These are phyloP conservation scores for Torymus aiolomorphi DNA, from an alignment of 2,888 invertebrate genomes.

Conservation along the genomic window DNA sequence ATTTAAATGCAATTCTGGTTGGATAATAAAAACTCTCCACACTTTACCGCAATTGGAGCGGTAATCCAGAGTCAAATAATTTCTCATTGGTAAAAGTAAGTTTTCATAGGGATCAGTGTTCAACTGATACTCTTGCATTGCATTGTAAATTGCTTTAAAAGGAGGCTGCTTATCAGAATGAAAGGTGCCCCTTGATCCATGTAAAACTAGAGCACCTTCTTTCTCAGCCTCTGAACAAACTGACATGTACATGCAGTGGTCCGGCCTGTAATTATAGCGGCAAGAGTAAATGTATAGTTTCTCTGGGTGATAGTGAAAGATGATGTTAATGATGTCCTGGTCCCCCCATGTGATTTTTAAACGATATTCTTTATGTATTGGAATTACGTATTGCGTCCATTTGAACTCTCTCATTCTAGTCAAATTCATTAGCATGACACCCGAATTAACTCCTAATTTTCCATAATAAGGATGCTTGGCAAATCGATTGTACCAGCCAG, in stretches of 20 bases:
- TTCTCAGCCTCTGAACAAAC: constrained; percentile 85
- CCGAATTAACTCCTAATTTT: constrained; percentile 93
- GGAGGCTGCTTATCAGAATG: constrained; percentile 91
- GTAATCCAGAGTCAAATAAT: constrained; percentile 77
- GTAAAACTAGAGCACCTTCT: constrained; percentile 88
- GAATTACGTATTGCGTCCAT: constrained; percentile 90
- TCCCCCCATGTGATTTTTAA: constrained; percentile 97
- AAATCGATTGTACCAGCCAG: constrained; percentile 97
- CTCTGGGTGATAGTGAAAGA: constrained; percentile 90
- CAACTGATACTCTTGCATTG: constrained; percentile 82
- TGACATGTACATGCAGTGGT: constrained; percentile 97
- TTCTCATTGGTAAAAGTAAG: constrained; percentile 79
- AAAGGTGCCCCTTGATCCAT: constrained; percentile 92
- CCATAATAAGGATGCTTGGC: constrained; percentile 97
- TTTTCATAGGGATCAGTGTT: constrained; percentile 81
- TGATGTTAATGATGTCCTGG: constrained; percentile 95
- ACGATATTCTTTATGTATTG: constrained; percentile 90
- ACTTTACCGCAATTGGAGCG: constrained; percentile 82
- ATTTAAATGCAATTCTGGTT: constrained; percentile 69
- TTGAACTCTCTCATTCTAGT: constrained; percentile 91
- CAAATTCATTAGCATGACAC: constrained; percentile 98
- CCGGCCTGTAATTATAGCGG: constrained; percentile 93
- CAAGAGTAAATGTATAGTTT: constrained; percentile 89
- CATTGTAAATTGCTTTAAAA: constrained; percentile 84
- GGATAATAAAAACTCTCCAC: constrained; percentile 77